Evolutionary conservation across 1,140 invertebrate genomes (phyloP).

Genomic region (Scaptomyza montana): DNA sequence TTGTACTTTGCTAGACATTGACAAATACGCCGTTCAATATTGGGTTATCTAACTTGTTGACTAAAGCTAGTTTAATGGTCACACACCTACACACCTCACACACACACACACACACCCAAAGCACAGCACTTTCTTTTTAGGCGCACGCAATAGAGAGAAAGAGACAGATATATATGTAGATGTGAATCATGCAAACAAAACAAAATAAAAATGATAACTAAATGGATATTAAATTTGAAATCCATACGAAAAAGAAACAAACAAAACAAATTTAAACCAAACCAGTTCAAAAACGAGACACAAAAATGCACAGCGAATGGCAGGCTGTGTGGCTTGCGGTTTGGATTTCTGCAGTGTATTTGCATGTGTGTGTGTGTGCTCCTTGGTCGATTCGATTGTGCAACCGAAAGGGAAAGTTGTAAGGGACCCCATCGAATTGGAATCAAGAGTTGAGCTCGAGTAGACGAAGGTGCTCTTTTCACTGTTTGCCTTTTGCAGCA

Average conservation of each 20-base stretch:
- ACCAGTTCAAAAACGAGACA: constrained; percentile 28
- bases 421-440: constrained; percentile 45
- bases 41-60: constrained; percentile 34
- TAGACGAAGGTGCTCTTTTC: constrained; percentile 7
- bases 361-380: constrained; percentile 19
- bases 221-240: constrained; percentile 31
- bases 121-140: constrained; percentile 71
- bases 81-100: constrained; percentile 3
- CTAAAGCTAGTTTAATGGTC: constrained; percentile 3
- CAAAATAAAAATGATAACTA: constrained; percentile 28
- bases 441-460: neutral
- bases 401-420: constrained; percentile 76
- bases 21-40: constrained; percentile 4
- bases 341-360: neutral
- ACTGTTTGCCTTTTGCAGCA: constrained; percentile 43
- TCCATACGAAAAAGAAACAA: neutral
- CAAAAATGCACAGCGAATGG: neutral
- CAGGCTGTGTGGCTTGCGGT: constrained; percentile 13
- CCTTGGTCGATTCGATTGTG: constrained; percentile 53
- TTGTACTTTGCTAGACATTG: neutral
- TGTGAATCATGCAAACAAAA: constrained; percentile 61
- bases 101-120: constrained; percentile 2
- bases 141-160: constrained; percentile 16
- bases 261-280: constrained; percentile 2
- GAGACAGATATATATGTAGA: neutral